A percentile compares a stretch with the other conserved stretches of the same genome.
These are phyloP conservation scores for Sitta carolinensis DNA, from an alignment of 2,797 vertebrate species.

Conservation along the genomic window DNA sequence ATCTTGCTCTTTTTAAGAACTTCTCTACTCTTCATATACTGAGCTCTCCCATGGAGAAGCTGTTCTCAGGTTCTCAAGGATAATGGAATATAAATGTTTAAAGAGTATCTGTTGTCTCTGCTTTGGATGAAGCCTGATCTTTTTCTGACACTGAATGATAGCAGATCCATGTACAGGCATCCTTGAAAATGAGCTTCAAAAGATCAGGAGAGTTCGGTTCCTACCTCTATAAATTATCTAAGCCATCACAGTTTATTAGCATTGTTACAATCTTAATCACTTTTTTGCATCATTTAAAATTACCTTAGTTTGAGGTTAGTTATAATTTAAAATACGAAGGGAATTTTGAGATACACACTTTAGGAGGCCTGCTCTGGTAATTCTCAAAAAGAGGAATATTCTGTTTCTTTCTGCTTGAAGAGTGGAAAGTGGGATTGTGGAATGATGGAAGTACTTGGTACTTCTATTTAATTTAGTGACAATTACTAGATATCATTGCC, in stretches of 20 bases:
- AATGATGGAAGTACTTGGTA: not conserved
- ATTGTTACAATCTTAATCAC: not conserved
- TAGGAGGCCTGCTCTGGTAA: not conserved
- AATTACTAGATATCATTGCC: not conserved
- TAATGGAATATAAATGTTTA: conserved; percentile 14
- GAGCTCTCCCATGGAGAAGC: not conserved
- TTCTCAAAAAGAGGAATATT: not conserved
- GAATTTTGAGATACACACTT: not conserved
- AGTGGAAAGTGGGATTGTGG: not conserved
- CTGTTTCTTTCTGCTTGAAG: not conserved
- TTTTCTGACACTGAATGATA: not conserved
- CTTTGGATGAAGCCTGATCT: not conserved
- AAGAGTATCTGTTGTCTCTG: not conserved
- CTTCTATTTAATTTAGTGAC: not conserved
- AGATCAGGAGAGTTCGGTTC: not conserved
- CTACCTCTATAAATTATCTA: not conserved
- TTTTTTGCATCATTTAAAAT: not conserved
- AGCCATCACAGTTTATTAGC: not conserved
- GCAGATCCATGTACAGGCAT: not conserved
- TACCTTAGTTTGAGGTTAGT: not conserved
- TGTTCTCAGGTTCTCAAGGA: not conserved
- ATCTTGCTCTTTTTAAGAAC: not conserved
- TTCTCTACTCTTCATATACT: not conserved
- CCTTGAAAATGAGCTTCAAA: not conserved
- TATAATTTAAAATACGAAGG: not conserved